A percentile compares a stretch with the other conserved stretches of the same genome.
Evolutionary conservation across 2,113 vertebrate species (phyloP).

Genomic region (Ciconia maguari): DNA sequence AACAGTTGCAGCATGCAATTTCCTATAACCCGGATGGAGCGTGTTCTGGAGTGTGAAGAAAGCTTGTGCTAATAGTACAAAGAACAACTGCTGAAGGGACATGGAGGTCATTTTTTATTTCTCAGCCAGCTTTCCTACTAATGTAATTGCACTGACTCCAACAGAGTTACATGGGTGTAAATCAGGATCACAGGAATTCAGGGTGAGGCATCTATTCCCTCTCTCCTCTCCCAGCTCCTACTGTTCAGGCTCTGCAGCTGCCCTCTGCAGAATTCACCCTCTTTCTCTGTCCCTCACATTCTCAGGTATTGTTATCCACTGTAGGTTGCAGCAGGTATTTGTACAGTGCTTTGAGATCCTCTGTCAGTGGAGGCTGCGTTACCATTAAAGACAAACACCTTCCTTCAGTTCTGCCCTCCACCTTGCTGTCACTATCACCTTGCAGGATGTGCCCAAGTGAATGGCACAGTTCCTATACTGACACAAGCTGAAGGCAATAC

Average conservation of each 20-base stretch:
- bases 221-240: background rate
- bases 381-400: background rate
- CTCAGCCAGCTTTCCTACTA: background rate
- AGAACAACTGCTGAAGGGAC: background rate
- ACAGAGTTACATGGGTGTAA: background rate
- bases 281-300: background rate
- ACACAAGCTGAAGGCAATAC: background rate
- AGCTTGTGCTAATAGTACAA: background rate
- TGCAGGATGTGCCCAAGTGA: background rate
- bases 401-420: background rate
- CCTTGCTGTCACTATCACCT: background rate
- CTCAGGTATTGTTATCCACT: background rate
- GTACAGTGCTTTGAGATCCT: background rate
- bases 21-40: background rate
- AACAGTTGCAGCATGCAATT: background rate
- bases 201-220: background rate
- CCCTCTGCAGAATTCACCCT: background rate
- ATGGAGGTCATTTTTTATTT: background rate
- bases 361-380: accelerated
- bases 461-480: background rate
- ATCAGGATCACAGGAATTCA: background rate
- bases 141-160: background rate
- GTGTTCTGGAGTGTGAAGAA: background rate
- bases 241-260: background rate
- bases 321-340: background rate